Evolutionary conservation across 2,113 vertebrate species (phyloP).

Genomic region (Agapornis roseicollis): DNA sequence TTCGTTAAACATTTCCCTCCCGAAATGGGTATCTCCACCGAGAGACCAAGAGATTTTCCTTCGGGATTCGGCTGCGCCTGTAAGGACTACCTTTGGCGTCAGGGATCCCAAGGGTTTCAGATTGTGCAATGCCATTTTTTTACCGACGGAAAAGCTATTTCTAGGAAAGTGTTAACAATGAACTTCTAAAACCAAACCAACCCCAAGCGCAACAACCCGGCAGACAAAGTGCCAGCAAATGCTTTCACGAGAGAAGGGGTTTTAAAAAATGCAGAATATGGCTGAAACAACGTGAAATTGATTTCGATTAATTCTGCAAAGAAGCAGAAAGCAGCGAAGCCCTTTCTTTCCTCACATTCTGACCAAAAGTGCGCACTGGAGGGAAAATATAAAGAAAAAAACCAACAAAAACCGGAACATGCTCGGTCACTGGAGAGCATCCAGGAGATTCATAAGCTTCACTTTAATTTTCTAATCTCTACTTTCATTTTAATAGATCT

Average conservation of each 20-base stretch:
- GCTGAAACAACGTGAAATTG: neutral
- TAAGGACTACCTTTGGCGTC: neutral
- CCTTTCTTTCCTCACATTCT: neutral
- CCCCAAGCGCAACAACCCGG: neutral
- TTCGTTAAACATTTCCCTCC: neutral
- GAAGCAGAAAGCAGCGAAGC: neutral
- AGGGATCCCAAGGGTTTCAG: neutral
- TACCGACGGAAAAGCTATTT: constrained; percentile 33
- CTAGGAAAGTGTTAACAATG: constrained; percentile 67
- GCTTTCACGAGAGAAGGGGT: neutral
- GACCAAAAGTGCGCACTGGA: neutral
- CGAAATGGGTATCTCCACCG: neutral
- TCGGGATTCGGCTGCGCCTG: neutral
- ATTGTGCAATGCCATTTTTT: neutral
- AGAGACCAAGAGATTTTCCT: neutral
- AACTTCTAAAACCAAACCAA: constrained; percentile 21
- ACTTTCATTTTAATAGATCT: constrained; percentile 46
- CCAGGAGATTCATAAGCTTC: constrained; percentile 16
- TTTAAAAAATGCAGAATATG: neutral
- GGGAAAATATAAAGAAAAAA: neutral
- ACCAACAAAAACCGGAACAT: neutral
- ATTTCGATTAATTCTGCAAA: constrained; percentile 11
- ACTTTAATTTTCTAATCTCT: constrained; percentile 34
- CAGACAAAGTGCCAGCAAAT: constrained; percentile 7
- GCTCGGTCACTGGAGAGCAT: neutral